A percentile compares a stretch with the other conserved stretches of the same genome.
Evolutionary conservation across 2,797 vertebrate genomes (phyloP).

Genomic region (Pangasius krempfi): DNA sequence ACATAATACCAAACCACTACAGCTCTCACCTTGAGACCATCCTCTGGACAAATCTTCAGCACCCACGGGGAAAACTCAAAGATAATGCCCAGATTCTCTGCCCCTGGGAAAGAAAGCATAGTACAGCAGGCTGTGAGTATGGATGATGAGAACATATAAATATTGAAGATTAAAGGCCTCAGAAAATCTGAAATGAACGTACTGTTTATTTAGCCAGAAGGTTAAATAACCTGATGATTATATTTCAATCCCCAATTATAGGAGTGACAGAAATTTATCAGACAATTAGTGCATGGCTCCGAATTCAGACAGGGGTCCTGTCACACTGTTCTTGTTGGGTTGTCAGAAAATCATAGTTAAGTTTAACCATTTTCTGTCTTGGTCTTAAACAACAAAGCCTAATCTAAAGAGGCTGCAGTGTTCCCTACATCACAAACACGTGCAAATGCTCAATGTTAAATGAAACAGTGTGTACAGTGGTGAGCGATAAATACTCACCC

Average conservation of each 20-base stretch:
- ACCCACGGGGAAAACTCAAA: conserved; percentile 98
- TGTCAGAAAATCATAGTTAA: neutral
- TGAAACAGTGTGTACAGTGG: neutral
- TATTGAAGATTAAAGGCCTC: neutral
- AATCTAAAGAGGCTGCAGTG: neutral
- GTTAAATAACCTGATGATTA: neutral
- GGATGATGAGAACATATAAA: neutral
- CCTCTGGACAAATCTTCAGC: conserved; percentile 91
- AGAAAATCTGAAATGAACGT: neutral
- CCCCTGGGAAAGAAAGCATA: conserved; percentile 72
- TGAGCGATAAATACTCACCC: conserved; percentile 71
- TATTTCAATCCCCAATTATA: neutral
- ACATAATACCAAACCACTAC: neutral
- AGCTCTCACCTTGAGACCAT: conserved; percentile 87
- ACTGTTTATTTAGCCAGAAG: neutral
- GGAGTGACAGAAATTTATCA: neutral
- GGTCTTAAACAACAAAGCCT: neutral
- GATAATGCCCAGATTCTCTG: conserved; percentile 91
- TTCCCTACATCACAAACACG: neutral
- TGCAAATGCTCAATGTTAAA: neutral
- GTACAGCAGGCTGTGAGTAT: neutral
- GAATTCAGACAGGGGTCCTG: neutral
- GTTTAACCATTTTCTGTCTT: neutral
- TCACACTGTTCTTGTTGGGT: neutral
- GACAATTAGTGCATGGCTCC: neutral